Percentiles rank a stretch among this genome's conserved stretches.
phyloP scores from a whole-genome alignment of 2,797 vertebrate species.

The Okamejei kenojei region DNA sequence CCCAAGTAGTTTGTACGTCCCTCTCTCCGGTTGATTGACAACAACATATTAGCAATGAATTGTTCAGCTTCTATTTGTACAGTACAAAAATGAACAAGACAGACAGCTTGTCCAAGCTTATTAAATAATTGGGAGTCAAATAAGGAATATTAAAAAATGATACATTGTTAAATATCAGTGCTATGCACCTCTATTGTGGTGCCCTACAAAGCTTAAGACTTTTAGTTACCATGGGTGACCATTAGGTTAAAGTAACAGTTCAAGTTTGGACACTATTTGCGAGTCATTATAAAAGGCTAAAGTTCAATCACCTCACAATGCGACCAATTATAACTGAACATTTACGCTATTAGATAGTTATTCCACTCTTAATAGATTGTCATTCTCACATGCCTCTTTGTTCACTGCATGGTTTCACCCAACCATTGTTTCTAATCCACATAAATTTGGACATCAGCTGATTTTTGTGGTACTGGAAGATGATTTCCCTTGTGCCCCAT shows the following conservation, averaged over 20 bases:
- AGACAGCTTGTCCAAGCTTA: not conserved
- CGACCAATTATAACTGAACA: too few relatives aligned
- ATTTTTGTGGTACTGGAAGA: not conserved
- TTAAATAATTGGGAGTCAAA: not conserved
- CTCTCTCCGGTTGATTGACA: not conserved
- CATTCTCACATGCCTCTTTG: not conserved
- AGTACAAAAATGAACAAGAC: not conserved
- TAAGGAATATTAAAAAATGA: not conserved
- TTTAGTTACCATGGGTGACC: not conserved
- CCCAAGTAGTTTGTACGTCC: not conserved
- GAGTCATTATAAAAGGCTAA: too few relatives aligned
- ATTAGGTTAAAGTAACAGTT: not conserved
- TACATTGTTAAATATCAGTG: not conserved
- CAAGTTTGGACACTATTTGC: not conserved
- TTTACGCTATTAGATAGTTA: not conserved
- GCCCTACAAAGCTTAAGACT: not conserved
- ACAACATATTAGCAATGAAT: not conserved
- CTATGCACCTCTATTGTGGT: not conserved
- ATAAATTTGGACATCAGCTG: not conserved
- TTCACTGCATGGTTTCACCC: not conserved
- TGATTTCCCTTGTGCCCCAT: not conserved
- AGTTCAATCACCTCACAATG: not conserved
- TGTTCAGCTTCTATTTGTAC: not conserved
- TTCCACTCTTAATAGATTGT: not conserved
- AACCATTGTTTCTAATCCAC: not conserved